These are phyloP conservation scores for Sciaenops ocellatus DNA, from an alignment of 2,797 vertebrate genomes.

Conservation along the genomic window DNA sequence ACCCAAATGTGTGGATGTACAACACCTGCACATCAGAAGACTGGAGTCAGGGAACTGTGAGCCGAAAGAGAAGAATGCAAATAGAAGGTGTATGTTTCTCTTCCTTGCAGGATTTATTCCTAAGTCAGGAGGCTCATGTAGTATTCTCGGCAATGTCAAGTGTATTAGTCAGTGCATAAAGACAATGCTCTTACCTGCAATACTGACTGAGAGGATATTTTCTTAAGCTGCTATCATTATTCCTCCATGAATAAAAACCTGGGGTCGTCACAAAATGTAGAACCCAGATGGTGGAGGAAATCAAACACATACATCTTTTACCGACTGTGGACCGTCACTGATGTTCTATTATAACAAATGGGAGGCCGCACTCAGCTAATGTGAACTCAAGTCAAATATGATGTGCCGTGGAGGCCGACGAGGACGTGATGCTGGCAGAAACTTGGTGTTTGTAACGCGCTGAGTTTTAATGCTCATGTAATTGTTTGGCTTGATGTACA, in stretches of 20 bases:
- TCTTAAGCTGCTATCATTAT: constrained; percentile 31
- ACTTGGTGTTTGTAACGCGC: neutral
- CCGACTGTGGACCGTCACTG: neutral
- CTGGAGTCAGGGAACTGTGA: neutral
- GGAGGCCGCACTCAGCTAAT: constrained; percentile 6
- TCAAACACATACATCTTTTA: constrained; percentile 24
- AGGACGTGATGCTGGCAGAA: constrained; percentile 5
- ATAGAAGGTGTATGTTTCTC: constrained; percentile 1
- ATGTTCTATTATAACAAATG: constrained; percentile 22
- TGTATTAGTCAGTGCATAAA: constrained; percentile 22
- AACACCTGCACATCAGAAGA: neutral
- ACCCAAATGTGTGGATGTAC: neutral
- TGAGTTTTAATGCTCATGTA: neutral
- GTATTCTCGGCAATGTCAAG: constrained; percentile 20
- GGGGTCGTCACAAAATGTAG: constrained; percentile 14
- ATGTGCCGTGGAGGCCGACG: neutral
- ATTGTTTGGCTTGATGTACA: constrained; percentile 3
- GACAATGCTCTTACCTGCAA: constrained; percentile 9
- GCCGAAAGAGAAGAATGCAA: neutral
- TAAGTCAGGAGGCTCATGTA: neutral
- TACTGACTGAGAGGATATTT: constrained; percentile 27
- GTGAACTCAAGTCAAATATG: neutral
- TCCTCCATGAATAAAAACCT: constrained; percentile 37
- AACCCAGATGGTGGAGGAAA: constrained; percentile 30
- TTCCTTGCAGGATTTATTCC: neutral